Evolutionary conservation across 2,797 vertebrate genomes (phyloP).

Genomic region (Eulemur albifrons): DNA sequence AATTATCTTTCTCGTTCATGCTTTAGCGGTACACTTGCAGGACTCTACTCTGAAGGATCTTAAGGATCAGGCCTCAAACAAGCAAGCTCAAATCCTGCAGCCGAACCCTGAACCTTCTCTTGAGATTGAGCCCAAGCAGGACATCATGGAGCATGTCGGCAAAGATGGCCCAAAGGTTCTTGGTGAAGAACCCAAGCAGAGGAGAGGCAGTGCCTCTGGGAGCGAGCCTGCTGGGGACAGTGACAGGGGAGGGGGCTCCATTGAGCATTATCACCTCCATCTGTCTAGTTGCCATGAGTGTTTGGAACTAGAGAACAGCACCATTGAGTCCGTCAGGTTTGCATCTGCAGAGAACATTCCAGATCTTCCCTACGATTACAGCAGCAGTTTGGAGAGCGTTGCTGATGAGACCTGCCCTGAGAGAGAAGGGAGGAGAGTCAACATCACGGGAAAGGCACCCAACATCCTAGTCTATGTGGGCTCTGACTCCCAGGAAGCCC

Average conservation of each 20-base stretch:
- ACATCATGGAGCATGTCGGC: slow-evolving; percentile 23
- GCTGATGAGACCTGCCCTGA: neutral
- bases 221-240: neutral
- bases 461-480: slow-evolving; percentile 93
- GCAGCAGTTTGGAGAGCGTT: slow-evolving; percentile 15
- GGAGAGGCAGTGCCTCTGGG: neutral
- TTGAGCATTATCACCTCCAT: slow-evolving; percentile 89
- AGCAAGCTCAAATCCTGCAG: neutral
- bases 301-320: slow-evolving; percentile 93
- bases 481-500: slow-evolving; percentile 66
- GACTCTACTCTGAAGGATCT: slow-evolving; percentile 86
- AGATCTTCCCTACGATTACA: slow-evolving; percentile 88
- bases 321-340: slow-evolving; percentile 93
- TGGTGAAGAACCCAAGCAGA: neutral
- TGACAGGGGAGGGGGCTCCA: slow-evolving; percentile 39
- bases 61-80: neutral
- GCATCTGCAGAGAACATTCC: slow-evolving; percentile 93
- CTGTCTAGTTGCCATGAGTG: slow-evolving; percentile 95
- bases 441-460: slow-evolving; percentile 86
- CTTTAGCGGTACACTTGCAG: slow-evolving; percentile 90
- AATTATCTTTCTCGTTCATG: neutral
- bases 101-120: neutral
- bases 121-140: neutral
- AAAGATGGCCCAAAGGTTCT: neutral
- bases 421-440: slow-evolving; percentile 52